Percentiles rank a stretch among this genome's conserved stretches.
Evolutionary conservation across 1,140 invertebrate genomes (phyloP).

Genomic region (Pseudachorutes palmiensis): DNA sequence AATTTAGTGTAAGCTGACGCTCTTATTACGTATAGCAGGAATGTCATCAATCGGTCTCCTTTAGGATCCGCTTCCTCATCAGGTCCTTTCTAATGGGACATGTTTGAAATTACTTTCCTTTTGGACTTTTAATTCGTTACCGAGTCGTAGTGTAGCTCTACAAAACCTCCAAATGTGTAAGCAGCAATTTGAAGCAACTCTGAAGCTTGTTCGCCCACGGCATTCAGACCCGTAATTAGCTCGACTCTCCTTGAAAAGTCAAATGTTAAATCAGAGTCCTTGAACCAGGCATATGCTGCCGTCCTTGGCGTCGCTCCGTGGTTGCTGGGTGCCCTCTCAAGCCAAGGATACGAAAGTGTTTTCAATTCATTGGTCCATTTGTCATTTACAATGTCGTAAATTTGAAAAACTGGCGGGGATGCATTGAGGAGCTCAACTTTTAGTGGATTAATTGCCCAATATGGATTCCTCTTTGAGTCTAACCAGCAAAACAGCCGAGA

Average conservation of each 20-base stretch:
- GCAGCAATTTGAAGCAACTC: constrained; percentile 28
- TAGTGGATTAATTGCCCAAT: constrained; percentile 28
- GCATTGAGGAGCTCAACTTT: constrained; percentile 22
- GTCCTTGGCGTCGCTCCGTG: constrained; percentile 17
- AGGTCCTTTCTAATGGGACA: constrained; percentile 6
- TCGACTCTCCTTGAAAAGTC: constrained; percentile 25
- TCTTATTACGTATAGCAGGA: constrained; percentile 26
- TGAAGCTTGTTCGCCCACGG: constrained; percentile 16
- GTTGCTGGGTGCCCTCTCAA: constrained; percentile 20
- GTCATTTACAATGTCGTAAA: constrained; percentile 24
- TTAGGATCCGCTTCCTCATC: neutral
- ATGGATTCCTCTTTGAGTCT: constrained; percentile 19
- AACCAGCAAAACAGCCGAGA: constrained; percentile 22
- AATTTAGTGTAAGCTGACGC: neutral
- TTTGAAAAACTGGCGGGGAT: constrained; percentile 18
- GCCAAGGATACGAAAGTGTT: neutral
- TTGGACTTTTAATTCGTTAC: constrained; percentile 3
- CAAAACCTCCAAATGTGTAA: constrained; percentile 28
- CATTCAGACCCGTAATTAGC: constrained; percentile 29
- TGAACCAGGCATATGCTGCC: constrained; percentile 28
- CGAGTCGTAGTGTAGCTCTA: constrained; percentile 28
- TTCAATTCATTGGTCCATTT: constrained; percentile 21
- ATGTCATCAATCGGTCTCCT: constrained; percentile 31
- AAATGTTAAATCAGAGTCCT: constrained; percentile 18
- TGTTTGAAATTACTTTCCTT: constrained; percentile 8